These are phyloP conservation scores for Lasioglossum leucozonium DNA, from an alignment of 2,888 invertebrate species.

Conservation along the genomic window DNA sequence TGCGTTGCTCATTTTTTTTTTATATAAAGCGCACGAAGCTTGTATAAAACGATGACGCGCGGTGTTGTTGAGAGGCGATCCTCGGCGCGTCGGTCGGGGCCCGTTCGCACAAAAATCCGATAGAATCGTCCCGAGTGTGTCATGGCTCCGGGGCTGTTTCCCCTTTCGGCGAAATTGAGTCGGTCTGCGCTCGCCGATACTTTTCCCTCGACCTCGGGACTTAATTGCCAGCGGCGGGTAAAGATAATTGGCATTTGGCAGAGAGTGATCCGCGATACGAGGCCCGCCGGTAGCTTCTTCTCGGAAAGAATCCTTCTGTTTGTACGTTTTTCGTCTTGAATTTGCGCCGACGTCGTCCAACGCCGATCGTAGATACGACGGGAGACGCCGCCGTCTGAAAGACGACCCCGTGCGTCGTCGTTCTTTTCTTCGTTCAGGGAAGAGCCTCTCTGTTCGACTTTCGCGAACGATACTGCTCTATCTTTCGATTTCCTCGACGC, in stretches of 20 bases:
- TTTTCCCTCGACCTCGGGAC: conserved; percentile 36
- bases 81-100: not conserved
- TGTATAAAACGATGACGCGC: not conserved
- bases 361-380: conserved; percentile 76
- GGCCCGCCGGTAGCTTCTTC: conserved; percentile 64
- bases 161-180: conserved; percentile 52
- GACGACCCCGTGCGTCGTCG: conserved; percentile 38
- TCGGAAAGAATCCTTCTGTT: conserved; percentile 74
- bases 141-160: conserved; percentile 18
- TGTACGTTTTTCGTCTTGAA: conserved; percentile 72
- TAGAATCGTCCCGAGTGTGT: conserved; percentile 11
- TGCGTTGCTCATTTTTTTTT: not conserved
- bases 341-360: conserved; percentile 62
- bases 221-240: conserved; percentile 68
- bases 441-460: not conserved
- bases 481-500: conserved; percentile 14
- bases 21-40: not conserved
- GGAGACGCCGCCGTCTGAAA: conserved; percentile 74
- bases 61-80: not conserved
- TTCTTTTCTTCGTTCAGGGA: conserved; percentile 5
- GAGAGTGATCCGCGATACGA: conserved; percentile 74
- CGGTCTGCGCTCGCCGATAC: conserved; percentile 45
- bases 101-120: conserved; percentile 19
- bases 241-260: conserved; percentile 77
- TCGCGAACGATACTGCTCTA: conserved; percentile 2